Base-by-base conservation (phyloP, 1,140 invertebrate species). In the Euura saliciscinereae region DNA sequence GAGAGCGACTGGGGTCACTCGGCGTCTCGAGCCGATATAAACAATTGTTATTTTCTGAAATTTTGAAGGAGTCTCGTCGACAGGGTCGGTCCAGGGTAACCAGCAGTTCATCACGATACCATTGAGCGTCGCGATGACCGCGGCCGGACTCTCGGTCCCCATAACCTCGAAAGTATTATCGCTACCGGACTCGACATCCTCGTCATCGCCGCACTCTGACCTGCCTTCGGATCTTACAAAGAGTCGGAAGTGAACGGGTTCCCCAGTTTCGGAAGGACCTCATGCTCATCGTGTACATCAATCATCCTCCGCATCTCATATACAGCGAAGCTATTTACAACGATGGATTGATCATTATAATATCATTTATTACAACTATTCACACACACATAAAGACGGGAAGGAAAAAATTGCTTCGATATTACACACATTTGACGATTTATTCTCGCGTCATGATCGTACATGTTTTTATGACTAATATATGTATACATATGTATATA, bases 101-200 rank as follows among this genome's bases (percentile, higher is more conserved):
- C 83, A 83, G 72, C 84, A 84, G 73, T 86, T 85, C 76, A 86
- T 86, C 80, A 85, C 85, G 76, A 86, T 86, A 80, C 85, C 85
- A 67, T 76, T 85, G 75, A 85, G 84, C 76, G 84, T 86, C 44
- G 82, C 84, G 77, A 85, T 85, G 83, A 85, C 78, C 66, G 83
- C 84, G 69, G 82, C 83, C 4, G 85, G 85, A 70, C 70, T 86
- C 64, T 84, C 83, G 68, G 74, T 85, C 71, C 84, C 85, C 11
- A 82, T 84, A 43, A 80, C 76, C 10, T 82, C 85, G 73, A 85
- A 84, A 77, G 80, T 79, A 67, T 76, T 82, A 74, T 80, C 80
- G 69, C 77, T 82, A 74, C 75, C 77, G 43, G 76, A 81, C 46
- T 81, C 82, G 6, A 79, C 80, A 64, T 75, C 80, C 51, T 80